Conservation (phyloP, 2,888 invertebrate species). For the Tetranychus piercei region DNA sequence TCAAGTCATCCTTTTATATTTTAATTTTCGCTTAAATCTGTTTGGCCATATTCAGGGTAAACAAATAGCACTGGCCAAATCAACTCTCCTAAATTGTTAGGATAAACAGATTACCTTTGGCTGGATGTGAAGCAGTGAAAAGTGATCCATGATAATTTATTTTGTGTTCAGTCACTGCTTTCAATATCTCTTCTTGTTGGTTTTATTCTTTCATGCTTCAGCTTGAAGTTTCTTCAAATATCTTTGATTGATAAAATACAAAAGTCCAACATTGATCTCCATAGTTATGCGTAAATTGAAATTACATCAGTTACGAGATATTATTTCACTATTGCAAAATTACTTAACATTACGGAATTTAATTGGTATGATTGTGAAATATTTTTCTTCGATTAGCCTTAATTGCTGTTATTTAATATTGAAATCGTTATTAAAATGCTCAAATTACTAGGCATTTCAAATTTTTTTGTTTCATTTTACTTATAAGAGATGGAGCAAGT, state of each 20-base stretch:
- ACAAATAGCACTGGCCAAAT: constrained; percentile 72
- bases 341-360: too few relatives aligned
- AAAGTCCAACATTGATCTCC: too few relatives aligned
- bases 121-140: constrained; percentile 46
- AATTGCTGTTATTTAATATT: too few relatives aligned
- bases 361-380: too few relatives aligned
- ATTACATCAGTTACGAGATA: too few relatives aligned
- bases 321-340: too few relatives aligned
- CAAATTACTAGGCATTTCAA: too few relatives aligned
- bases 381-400: too few relatives aligned
- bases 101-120: constrained; percentile 34
- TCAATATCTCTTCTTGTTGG: constrained; percentile 35
- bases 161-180: constrained; percentile 35
- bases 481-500: too few relatives aligned
- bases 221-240: constrained; percentile 24
- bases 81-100: constrained; percentile 40
- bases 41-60: constrained; percentile 69
- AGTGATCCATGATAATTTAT: constrained; percentile 20
- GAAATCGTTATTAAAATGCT: too few relatives aligned
- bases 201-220: not conserved
- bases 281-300: too few relatives aligned
- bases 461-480: too few relatives aligned
- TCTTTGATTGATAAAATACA: not conserved
- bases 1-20: constrained; percentile 20
- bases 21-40: constrained; percentile 62